Percentiles rank a stretch among this genome's conserved stretches.
Evolutionary conservation across 1,140 invertebrate genomes (phyloP).

Genomic region (Pseudomyrmex dendroicus): DNA sequence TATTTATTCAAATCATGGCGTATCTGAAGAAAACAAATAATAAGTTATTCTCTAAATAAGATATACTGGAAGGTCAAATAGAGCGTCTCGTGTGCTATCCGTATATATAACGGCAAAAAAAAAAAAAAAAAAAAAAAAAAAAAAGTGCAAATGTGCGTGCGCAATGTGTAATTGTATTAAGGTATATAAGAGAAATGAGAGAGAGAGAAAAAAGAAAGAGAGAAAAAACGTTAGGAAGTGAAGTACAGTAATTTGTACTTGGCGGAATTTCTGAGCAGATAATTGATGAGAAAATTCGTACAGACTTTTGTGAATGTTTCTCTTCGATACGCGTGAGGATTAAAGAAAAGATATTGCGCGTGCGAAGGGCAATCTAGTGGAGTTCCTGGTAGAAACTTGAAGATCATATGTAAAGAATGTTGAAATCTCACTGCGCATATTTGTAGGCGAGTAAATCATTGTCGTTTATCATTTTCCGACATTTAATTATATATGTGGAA

Average conservation of each 20-base stretch:
- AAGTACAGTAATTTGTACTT: conserved; percentile 60
- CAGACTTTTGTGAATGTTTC: conserved; percentile 23
- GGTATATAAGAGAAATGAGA: conserved; percentile 42
- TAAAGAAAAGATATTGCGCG: conserved; percentile 31
- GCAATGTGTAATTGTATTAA: conserved; percentile 44
- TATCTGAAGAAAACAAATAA: conserved; percentile 32
- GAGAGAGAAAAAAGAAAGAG: background rate
- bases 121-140: no score
- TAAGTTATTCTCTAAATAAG: conserved; percentile 60
- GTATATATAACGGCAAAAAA: conserved; percentile 37
- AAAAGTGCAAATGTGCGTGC: conserved; percentile 40
- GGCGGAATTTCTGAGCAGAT: conserved; percentile 75
- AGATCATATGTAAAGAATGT: background rate
- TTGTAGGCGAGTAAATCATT: background rate
- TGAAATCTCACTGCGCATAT: background rate
- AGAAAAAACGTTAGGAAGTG: conserved; percentile 20
- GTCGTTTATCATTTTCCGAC: background rate
- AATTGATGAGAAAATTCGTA: conserved; percentile 71
- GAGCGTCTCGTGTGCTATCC: conserved; percentile 53
- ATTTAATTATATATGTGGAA: no score
- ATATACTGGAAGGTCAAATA: conserved; percentile 38
- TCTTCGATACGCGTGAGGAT: conserved; percentile 30
- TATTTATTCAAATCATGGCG: conserved; percentile 64
- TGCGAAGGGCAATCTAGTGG: conserved; percentile 19
- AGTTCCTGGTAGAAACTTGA: conserved; percentile 30